Evolutionary conservation across 2,113 vertebrate genomes (phyloP).

Genomic region (Otus sunia): DNA sequence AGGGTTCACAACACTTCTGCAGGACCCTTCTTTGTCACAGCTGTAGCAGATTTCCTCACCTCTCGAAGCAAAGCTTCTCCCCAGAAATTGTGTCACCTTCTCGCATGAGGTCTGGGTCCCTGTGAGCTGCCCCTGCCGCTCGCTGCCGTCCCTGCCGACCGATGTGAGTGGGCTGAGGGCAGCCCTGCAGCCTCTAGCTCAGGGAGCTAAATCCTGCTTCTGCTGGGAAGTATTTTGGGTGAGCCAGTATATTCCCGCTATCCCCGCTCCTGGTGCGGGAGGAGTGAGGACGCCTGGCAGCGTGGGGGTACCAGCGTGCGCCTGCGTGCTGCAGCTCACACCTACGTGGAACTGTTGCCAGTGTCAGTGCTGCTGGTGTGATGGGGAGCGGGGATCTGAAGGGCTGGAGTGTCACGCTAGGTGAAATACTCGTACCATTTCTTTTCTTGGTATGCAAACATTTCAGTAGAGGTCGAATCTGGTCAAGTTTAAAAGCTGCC

Average conservation of each 20-base stretch:
- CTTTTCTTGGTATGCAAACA: fast-evolving
- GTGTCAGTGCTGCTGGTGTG: neutral
- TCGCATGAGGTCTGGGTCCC: neutral
- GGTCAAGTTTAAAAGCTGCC: neutral
- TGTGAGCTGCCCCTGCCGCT: neutral
- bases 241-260: fast-evolving
- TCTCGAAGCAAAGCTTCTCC: neutral
- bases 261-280: fast-evolving
- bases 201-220: neutral
- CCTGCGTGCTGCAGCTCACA: neutral
- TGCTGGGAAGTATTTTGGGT: neutral
- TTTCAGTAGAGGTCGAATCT: neutral
- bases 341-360: fast-evolving
- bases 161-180: neutral
- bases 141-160: fast-evolving
- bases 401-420: neutral
- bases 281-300: fast-evolving
- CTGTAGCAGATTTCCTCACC: neutral
- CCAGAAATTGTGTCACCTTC: no score
- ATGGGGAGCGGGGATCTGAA: neutral
- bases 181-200: neutral
- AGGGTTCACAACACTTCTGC: fast-evolving
- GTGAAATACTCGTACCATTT: fast-evolving
- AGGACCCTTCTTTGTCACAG: fast-evolving
- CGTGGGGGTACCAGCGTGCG: fast-evolving